Evolutionary conservation across 1,140 invertebrate species (phyloP).

Genomic region (Ips typographus): DNA sequence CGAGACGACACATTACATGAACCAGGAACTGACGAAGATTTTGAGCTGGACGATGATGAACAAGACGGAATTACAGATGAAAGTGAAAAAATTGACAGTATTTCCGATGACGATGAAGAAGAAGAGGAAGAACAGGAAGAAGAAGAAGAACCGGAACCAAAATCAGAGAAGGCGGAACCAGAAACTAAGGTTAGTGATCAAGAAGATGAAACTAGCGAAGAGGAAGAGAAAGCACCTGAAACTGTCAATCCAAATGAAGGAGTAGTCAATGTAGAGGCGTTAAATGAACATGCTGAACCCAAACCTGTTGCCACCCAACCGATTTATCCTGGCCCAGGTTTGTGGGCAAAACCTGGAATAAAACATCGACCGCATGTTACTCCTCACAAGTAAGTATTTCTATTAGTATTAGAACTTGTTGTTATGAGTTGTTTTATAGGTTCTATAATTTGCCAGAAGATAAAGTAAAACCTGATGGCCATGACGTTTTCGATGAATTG

Average conservation of each 20-base stretch:
- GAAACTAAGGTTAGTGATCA: no score
- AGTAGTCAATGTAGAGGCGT: not conserved
- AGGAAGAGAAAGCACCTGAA: not conserved
- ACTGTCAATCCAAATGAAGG: not conserved
- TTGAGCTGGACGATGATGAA: constrained; percentile 9
- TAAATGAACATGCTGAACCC: constrained; percentile 37
- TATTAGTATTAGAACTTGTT: not conserved
- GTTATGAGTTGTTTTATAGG: not conserved
- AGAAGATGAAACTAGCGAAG: not conserved
- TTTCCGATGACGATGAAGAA: constrained; percentile 3
- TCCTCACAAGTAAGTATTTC: constrained; percentile 33
- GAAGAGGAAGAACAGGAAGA: constrained; percentile 2
- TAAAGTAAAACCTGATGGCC: constrained; percentile 43
- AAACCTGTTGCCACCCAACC: constrained; percentile 53
- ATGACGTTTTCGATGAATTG: constrained; percentile 43
- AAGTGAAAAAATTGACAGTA: constrained; percentile 6
- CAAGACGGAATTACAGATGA: not conserved
- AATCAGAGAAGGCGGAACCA: not conserved
- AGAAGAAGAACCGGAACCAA: not conserved
- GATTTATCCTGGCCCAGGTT: constrained; percentile 55
- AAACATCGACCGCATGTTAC: constrained; percentile 47
- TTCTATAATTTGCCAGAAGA: constrained; percentile 28
- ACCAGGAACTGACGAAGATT: constrained; percentile 19
- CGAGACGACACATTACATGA: constrained; percentile 42
- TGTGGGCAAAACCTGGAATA: constrained; percentile 55